Base-by-base conservation (phyloP, 2,797 vertebrate species). In the Carcharodon carcharias region DNA sequence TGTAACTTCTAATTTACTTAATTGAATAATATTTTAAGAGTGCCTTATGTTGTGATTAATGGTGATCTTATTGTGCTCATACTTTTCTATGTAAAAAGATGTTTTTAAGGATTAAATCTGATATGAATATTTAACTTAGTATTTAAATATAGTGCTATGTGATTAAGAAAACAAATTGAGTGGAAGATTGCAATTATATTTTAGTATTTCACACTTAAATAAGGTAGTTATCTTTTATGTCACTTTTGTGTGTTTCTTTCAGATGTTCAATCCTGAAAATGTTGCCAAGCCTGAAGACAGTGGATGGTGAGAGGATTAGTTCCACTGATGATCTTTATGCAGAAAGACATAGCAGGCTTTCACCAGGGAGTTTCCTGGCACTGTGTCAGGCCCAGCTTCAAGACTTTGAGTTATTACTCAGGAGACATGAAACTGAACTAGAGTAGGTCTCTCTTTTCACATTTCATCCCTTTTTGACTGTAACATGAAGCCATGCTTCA, bases 361-460 rank as follows among this genome's bases (percentile, higher is more conserved):
- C 97, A 96, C 89, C 97, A 56, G 97, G 97, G 97, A 96, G 95
- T 96, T 99, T 99, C 97, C 96, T 98, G 54, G 96, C 96, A n/a
- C 96, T 99, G 96, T 99, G 98, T 97, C 98, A 98, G 97, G 96
- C 96, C 96, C 99, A 99, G 96, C 98, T 98, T 96, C 97, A 97
- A 97, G 98, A 98, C 97, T 97, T 97, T 85, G 63, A 61, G 23
- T 97, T 97, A 96, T 96, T 99, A 92, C 97, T 96, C 96, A 97
- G 97, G 96, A 97, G 92, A 96, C 98, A 97, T 96, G 96, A 96
- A 96, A 96, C 93, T 96, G 97, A 98, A 96, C 97, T 98, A 96
- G 96, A 97, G 98, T 99, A 97, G 89, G 96, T 97, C 96, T 94
- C 58, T 54, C 67, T 31, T 69, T 89, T 91, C 35, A 65, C 35